These are phyloP conservation scores for Philereme vetulata DNA, from an alignment of 2,888 invertebrate genomes.

Conservation along the genomic window DNA sequence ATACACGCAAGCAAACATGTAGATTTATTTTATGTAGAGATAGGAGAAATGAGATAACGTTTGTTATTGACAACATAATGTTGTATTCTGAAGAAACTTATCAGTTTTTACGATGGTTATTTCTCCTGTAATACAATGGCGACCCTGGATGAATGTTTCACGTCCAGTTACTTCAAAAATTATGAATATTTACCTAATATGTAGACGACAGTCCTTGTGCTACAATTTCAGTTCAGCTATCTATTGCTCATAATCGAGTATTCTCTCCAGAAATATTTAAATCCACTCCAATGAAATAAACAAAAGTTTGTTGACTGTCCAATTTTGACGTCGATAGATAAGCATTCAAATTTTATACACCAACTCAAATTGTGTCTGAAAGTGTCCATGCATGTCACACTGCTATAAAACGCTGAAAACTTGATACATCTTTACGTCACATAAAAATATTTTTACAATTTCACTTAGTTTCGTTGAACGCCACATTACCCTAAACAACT, in stretches of 20 bases:
- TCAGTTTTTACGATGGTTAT: conserved; percentile 46
- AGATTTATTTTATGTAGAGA: conserved; percentile 34
- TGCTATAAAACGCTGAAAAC: conserved; percentile 79
- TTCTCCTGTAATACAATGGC: conserved; percentile 81
- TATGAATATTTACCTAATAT: conserved; percentile 75
- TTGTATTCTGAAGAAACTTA: conserved; percentile 44
- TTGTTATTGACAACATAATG: conserved; percentile 52
- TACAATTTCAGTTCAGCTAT: conserved; percentile 73
- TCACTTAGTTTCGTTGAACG: conserved; percentile 81
- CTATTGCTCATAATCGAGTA: conserved; percentile 78
- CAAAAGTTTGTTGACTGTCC: conserved; percentile 85
- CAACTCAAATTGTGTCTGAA: conserved; percentile 66
- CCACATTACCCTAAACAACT: conserved; percentile 84
- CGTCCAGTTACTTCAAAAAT: conserved; percentile 56
- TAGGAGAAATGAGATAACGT: conserved; percentile 47
- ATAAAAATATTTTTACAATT: conserved; percentile 78
- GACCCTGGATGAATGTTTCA: conserved; percentile 67
- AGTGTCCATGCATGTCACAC: conserved; percentile 75
- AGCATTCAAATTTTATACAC: conserved; percentile 74
- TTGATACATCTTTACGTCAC: conserved; percentile 79
- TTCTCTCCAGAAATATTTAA: conserved; percentile 69
- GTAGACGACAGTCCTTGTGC: conserved; percentile 74
- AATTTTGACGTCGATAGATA: conserved; percentile 75
- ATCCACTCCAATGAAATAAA: conserved; percentile 79
- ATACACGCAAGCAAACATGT: conserved; percentile 33